Evolutionary conservation across 2,888 invertebrate species (phyloP).

Genomic region (Troglohyphantes excavatus): DNA sequence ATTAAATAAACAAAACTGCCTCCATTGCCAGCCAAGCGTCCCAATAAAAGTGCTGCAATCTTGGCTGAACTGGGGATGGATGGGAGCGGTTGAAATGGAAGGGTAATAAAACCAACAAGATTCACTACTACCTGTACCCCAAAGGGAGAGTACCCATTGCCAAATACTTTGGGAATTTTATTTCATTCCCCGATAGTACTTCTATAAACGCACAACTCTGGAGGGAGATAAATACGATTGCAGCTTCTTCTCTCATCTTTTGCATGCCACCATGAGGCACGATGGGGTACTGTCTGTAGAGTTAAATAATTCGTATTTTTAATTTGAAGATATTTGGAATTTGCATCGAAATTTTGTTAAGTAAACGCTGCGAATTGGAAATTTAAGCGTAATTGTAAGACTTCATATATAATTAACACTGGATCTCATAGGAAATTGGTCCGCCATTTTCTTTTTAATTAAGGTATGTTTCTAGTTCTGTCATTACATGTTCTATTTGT

Average conservation of each 20-base stretch:
- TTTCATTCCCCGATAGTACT: slow-evolving; percentile 7
- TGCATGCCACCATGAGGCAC: not conserved
- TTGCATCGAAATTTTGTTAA: too few relatives aligned
- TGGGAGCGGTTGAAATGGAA: not conserved
- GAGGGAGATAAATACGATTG: not conserved
- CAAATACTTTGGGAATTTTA: slow-evolving; percentile 29
- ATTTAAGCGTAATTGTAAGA: too few relatives aligned
- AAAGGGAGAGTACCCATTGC: not conserved
- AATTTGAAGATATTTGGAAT: too few relatives aligned
- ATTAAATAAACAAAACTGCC: not conserved
- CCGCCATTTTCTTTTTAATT: too few relatives aligned
- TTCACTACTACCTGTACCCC: slow-evolving; percentile 7
- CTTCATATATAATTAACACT: too few relatives aligned
- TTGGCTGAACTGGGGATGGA: not conserved
- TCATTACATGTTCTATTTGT: too few relatives aligned
- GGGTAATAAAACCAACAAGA: not conserved
- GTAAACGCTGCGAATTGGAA: too few relatives aligned
- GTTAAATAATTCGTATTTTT: too few relatives aligned
- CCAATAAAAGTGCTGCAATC: slow-evolving; percentile 20
- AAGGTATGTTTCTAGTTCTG: too few relatives aligned
- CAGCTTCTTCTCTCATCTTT: not conserved
- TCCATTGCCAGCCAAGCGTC: not conserved
- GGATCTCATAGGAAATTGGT: too few relatives aligned
- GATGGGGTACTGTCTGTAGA: not conserved
- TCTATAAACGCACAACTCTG: not conserved